Evolutionary conservation across 2,888 invertebrate genomes (phyloP).

Genomic region (Mythimna lalbum): DNA sequence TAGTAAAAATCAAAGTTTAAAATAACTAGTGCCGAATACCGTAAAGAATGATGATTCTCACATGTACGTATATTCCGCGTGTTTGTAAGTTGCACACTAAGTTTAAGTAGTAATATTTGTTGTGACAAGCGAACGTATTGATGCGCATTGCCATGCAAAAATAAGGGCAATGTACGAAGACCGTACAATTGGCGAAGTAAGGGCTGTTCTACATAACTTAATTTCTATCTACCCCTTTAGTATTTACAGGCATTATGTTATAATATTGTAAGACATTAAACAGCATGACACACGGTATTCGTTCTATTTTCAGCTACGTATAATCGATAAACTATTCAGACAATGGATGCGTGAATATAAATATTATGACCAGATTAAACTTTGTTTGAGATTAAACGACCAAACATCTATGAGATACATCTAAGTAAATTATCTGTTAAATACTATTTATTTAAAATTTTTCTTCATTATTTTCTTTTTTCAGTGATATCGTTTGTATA

Average conservation of each 20-base stretch:
- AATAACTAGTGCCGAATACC: too few species aligned
- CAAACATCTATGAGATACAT: not conserved
- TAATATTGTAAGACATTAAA: constrained; percentile 16
- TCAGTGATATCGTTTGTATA: not conserved
- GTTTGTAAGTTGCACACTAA: too few species aligned
- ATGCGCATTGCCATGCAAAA: too few species aligned
- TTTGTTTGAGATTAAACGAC: not conserved
- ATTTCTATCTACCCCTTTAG: not conserved
- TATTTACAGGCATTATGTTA: not conserved
- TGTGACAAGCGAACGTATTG: too few species aligned
- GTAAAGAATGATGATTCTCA: too few species aligned
- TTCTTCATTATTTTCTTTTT: not conserved
- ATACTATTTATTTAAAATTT: not conserved
- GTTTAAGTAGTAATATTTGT: too few species aligned
- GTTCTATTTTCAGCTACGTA: constrained; percentile 27
- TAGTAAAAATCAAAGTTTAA: too few species aligned
- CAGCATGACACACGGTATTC: constrained; percentile 13
- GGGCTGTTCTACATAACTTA: not conserved
- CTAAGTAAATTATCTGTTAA: not conserved
- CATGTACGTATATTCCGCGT: too few species aligned
- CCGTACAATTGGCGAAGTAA: too few species aligned
- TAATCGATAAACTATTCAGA: constrained; percentile 33
- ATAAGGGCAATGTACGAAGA: too few species aligned
- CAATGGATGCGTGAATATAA: constrained; percentile 22
- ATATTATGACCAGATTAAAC: constrained; percentile 16